A percentile compares a stretch with the other conserved stretches of the same genome.
These are phyloP conservation scores for Phenganax marumi DNA, from an alignment of 92 coral and sea anemone genomes.

Conservation along the genomic window DNA sequence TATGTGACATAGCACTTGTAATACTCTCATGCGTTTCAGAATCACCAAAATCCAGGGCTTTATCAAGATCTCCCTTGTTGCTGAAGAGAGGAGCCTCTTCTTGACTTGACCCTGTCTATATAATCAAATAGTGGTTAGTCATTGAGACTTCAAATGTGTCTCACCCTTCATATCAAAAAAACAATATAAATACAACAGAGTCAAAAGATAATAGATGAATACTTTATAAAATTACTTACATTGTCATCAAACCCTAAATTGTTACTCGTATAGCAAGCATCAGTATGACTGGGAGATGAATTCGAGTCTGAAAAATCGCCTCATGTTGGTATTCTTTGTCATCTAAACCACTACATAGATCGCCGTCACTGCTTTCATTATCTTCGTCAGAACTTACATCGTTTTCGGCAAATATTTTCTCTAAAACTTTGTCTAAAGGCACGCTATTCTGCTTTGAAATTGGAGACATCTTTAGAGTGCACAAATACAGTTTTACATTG, in stretches of 20 bases:
- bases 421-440: not conserved
- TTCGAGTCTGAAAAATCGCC: not conserved
- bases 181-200: too few relatives aligned
- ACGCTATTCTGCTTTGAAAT: not conserved
- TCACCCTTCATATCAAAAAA: too few relatives aligned
- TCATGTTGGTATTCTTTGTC: not conserved
- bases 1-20: too few relatives aligned
- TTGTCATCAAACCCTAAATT: not conserved
- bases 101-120: too few relatives aligned
- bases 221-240: too few relatives aligned
- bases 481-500: not conserved
- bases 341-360: not conserved
- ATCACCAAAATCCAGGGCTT: too few relatives aligned
- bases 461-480: not conserved
- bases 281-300: not conserved
- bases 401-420: not conserved
- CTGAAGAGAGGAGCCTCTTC: too few relatives aligned
- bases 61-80: too few relatives aligned
- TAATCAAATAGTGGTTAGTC: too few relatives aligned
- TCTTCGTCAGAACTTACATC: not conserved
- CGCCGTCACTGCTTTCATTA: not conserved
- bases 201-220: too few relatives aligned
- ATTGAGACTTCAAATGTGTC: too few relatives aligned
- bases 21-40: too few relatives aligned
- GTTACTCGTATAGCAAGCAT: not conserved